Evolutionary conservation across 2,797 vertebrate species (phyloP), one percentile per base, ranked within the genome.

Genomic region (Decapterus maruadsi): DNA sequence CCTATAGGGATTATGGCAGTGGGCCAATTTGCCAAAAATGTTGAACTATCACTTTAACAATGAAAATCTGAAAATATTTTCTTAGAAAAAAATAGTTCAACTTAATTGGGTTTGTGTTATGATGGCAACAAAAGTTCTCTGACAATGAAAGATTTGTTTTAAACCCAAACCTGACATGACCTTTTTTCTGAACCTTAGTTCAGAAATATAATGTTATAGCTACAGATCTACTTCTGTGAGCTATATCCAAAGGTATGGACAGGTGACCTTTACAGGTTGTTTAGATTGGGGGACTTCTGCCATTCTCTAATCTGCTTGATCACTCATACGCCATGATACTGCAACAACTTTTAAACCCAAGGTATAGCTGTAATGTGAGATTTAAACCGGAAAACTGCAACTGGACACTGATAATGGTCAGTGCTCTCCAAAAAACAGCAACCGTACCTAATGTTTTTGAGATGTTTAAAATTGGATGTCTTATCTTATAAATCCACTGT

Each of bases 391-490:
- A 62, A 58, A 61, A 62, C 42, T 59, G 48, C 29, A 71, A 72
- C 36, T 10, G 29, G 31, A 40, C 66, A 80, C 29, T 42, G 72
- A 29, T 72, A 67, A 72, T 58, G 38, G 58, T 19, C 26, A 31
- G 34, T 58, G 46, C 6, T 36, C 70, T 71, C 48, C 26, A 59
- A 36, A 70, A 82, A 70, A 62, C 57, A 71, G 62, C 45, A 55
- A 74, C 43, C 73, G 38, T 80, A 74, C 78, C 68, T 80, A 69
- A 64, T 77, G 77, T 66, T 71, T 46, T 53, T 51, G 50, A 75
- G 63, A 63, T 84, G 63, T 80, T 63, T 80, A 65, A 68, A 84
- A 82, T 77, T 65, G 34, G 62, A 11, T 80, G 11, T 46, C 45
- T 46, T 46, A 6, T 46, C 45, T 46, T 46, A 5, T 19, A 66